These are phyloP conservation scores for Heliconius ethilla DNA, from an alignment of 2,888 invertebrate species.

Conservation along the genomic window DNA sequence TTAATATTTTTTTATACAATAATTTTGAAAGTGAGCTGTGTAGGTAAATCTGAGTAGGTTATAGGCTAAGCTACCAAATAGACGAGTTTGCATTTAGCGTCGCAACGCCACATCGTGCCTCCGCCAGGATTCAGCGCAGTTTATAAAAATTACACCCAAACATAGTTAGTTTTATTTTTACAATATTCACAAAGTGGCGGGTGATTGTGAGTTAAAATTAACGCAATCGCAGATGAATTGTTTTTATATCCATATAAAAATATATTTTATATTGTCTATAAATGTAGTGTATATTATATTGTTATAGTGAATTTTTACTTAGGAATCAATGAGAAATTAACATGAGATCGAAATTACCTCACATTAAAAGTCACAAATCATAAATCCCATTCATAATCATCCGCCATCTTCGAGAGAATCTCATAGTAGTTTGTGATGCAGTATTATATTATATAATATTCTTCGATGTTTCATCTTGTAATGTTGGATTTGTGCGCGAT, in stretches of 20 bases:
- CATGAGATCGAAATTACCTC: conserved; percentile 18
- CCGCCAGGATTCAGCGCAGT: not conserved
- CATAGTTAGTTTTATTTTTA: not conserved
- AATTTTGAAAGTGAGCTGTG: conserved; percentile 18
- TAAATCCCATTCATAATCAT: not conserved
- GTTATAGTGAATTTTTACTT: conserved; percentile 7
- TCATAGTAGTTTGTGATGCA: conserved; percentile 13
- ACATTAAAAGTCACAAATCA: conserved; percentile 6
- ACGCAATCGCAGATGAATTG: not conserved
- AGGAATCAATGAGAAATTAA: not conserved
- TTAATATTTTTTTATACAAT: conserved; percentile 35
- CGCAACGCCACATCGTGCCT: conserved; percentile 52
- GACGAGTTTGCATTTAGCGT: conserved; percentile 73
- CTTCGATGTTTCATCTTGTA: conserved; percentile 13
- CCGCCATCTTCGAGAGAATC: conserved; percentile 13
- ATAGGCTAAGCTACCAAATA: conserved; percentile 72
- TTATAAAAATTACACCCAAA: not conserved
- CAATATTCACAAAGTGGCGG: not conserved
- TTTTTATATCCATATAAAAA: conserved; percentile 18
- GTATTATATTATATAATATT: conserved; percentile 7
- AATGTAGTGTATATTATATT: conserved; percentile 2
- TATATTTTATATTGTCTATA: conserved; percentile 11
- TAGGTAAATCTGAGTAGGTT: conserved; percentile 12
- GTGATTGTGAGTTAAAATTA: conserved; percentile 1
- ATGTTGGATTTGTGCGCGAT: conserved; percentile 26